Base-by-base conservation (phyloP, 2,113 vertebrate genomes). In the Shinisaurus crocodilurus region DNA sequence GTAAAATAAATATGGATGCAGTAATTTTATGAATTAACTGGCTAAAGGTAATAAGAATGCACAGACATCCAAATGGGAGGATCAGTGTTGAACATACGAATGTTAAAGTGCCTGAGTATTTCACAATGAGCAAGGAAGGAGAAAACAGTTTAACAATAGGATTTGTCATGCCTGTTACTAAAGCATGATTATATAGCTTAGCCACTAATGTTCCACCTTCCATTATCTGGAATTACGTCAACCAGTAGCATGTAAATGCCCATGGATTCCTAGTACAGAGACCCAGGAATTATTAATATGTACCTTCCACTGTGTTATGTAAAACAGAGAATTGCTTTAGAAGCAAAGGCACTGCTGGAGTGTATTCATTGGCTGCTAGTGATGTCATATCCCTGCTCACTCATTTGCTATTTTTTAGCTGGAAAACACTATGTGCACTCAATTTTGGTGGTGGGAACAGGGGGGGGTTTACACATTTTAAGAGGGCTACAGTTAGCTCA, bases 291-390 rank as follows among this genome's bases (percentile, higher is more conserved):
- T 94, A 82, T 79, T 86, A 76, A 91, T 65, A 54, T 86, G 83
- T 48, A 85, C 50, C 89, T 80, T 86, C 76, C 63, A 0, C 0
- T 43, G 75, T 20, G 92, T 80, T 87, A 79, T 67, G 1, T 92
- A 85, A 92, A 93, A 84, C 63, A 88, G 82, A 89, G 91, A 87
- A 91, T 2, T 5, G 89, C 90, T 0, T 0, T 67, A 90, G 95
- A 91, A 5, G 50, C 91, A 88, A 88, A 88, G 20, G 81, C 75
- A 79, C 0, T 6, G 72, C 82, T 86, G 86, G 32, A 69, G 80
- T 2, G 34, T 45, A 67, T 88, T 94, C 90, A 96, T 92, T 96
- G 96, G 95, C 74, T 93, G 34, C 37, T 34, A 93, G 85, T 96
- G 95, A 96, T 93, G 92, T 96, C 94, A 96, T 37, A 90, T 32